phyloP scores from a whole-genome alignment of 1,140 invertebrate genomes.

The Bombus terrestris region DNA sequence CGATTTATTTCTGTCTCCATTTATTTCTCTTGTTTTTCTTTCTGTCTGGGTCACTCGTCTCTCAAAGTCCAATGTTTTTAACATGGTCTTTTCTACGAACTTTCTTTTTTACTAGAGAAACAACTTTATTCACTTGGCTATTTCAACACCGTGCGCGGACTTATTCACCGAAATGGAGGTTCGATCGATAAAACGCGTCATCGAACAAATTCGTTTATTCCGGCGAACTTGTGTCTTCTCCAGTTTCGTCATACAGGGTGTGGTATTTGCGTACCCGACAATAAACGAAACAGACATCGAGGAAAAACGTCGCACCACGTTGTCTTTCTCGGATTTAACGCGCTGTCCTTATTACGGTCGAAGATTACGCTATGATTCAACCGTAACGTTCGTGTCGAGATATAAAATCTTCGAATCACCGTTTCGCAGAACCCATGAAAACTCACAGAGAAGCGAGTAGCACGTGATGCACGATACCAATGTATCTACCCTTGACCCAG shows the following conservation, averaged over 20 bases:
- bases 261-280: not conserved
- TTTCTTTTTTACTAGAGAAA: too few species aligned
- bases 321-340: not conserved
- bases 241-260: not conserved
- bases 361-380: not conserved
- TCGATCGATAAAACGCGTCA: not conserved
- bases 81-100: too few species aligned
- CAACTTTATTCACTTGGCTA: too few species aligned
- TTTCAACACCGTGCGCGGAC: too few species aligned
- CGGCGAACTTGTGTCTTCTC: not conserved
- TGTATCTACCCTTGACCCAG: slow-evolving; percentile 20
- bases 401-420: slow-evolving; percentile 1
- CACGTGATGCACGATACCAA: not conserved
- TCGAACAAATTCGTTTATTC: not conserved
- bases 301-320: not conserved
- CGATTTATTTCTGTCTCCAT: too few species aligned
- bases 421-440: not conserved
- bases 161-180: not conserved
- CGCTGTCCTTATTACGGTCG: not conserved
- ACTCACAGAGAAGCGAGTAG: not conserved
- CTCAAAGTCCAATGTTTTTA: too few species aligned
- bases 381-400: too few species aligned
- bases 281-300: not conserved
- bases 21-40: too few species aligned
- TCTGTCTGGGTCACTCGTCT: too few species aligned